Percentiles rank a stretch among this genome's conserved stretches.
Evolutionary conservation across 2,888 invertebrate species (phyloP).

Genomic region (Cosmorhoe ocellata): DNA sequence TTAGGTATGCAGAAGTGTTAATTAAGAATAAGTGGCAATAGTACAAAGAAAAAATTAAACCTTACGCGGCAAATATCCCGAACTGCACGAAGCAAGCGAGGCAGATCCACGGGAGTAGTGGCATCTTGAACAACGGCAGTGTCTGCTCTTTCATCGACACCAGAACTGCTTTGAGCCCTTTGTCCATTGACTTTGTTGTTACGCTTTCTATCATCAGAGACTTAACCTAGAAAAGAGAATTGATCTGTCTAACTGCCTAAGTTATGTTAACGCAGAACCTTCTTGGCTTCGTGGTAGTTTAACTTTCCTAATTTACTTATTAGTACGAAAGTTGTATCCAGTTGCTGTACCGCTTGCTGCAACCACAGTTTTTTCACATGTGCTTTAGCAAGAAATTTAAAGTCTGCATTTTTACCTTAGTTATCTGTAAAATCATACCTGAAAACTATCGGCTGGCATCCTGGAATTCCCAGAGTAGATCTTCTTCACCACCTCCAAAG

Average conservation of each 20-base stretch:
- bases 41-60: not conserved
- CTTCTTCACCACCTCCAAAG: constrained; percentile 73
- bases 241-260: no score
- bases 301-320: no score
- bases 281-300: no score
- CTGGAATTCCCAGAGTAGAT: constrained; percentile 65
- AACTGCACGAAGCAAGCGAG: constrained; percentile 84
- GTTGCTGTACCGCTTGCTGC: no score
- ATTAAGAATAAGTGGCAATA: no score
- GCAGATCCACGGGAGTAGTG: constrained; percentile 78
- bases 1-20: no score
- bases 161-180: constrained; percentile 59
- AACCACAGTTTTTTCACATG: no score
- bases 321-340: no score
- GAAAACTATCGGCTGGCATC: constrained; percentile 53
- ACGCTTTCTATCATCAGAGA: constrained; percentile 51
- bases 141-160: constrained; percentile 82
- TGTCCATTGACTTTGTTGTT: constrained; percentile 37
- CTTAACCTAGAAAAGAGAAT: constrained; percentile 49
- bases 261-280: no score
- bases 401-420: no score
- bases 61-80: constrained; percentile 86
- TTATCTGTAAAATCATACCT: constrained; percentile 46
- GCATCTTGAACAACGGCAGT: constrained; percentile 77
- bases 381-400: no score